These are phyloP conservation scores for Nesoenas mayeri DNA, from an alignment of 2,113 vertebrate genomes.

Conservation along the genomic window DNA sequence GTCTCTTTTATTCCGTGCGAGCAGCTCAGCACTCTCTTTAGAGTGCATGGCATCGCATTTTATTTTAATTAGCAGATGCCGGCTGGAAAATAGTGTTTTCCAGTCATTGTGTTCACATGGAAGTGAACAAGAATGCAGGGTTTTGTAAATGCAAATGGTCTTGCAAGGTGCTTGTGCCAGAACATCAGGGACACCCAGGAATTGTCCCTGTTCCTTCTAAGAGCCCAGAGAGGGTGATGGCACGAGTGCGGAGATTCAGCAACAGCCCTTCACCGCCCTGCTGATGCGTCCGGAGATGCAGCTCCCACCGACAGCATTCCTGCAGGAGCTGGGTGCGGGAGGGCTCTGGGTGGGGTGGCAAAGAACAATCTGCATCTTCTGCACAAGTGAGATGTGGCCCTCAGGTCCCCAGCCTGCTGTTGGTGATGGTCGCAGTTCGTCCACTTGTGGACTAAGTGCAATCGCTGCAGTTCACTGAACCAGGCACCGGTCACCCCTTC, in stretches of 20 bases:
- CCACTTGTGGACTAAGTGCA: background rate
- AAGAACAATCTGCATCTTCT: background rate
- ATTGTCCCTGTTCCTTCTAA: background rate
- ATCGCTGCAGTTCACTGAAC: background rate
- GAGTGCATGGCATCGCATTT: background rate
- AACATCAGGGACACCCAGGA: background rate
- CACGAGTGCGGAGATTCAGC: background rate
- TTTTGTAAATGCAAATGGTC: background rate
- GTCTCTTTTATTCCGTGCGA: background rate
- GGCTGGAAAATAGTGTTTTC: background rate
- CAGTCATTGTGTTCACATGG: background rate
- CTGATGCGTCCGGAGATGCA: background rate
- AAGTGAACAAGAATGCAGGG: background rate
- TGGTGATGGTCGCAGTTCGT: background rate
- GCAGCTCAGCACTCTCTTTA: background rate
- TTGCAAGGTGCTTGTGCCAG: background rate
- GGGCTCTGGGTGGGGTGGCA: background rate
- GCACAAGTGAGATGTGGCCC: background rate
- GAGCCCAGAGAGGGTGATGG: background rate
- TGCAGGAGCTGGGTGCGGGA: rapidly evolving
- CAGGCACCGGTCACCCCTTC: no score
- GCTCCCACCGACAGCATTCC: background rate
- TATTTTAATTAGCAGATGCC: background rate
- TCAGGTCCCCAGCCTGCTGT: background rate
- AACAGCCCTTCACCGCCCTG: background rate